Base-by-base conservation (phyloP, 2,888 invertebrate species). In the Hipparchia semele region DNA sequence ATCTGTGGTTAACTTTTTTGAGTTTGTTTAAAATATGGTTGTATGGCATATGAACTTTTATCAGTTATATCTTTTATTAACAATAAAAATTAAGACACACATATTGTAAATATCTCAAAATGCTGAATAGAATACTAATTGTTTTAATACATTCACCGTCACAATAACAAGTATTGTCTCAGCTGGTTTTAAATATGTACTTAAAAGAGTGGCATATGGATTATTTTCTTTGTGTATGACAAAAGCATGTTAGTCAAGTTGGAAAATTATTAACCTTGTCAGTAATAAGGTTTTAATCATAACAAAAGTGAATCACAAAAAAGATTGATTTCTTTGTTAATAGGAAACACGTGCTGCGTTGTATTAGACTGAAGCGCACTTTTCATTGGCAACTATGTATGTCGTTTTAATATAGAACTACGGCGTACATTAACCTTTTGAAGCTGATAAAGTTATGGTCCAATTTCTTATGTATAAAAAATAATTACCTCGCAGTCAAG, bases 401-500 rank as follows among this genome's bases (percentile, higher is more conserved):
- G 58, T 69, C n/a, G 66, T 58, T 70, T 8, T 65, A 69, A 60
- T 33, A 71, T 64, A 73, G 56, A 67, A 62, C n/a, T 60, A 59
- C 39, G 45, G 9, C 59, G 45, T 23, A 59, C 56, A 61, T 54
- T 61, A 45, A 49, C 10, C 23, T 56, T 66, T 67, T 66, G 13
- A 45, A 56, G 6, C 33, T 67, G 71, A 73, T 71, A 65, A 73
- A 23, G 13, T 49, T 53, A 51, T 13, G 46, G 67, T 51, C 46
- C 68, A 54, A 69, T 66, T 69, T 70, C 67, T 71, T 13, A 71
- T 53, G 73, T 76, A 77, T 65, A 71, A 74, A 76, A 82, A 80
- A 79, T 80, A 86, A 86, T 94, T 94, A 99, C 99, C 96, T 98
- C 96, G 80, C 98, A 97, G 92, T 99, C 98, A 86, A 99, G 95